phyloP scores from a whole-genome alignment of 1,140 invertebrate genomes.

The Mercenaria mercenaria region DNA sequence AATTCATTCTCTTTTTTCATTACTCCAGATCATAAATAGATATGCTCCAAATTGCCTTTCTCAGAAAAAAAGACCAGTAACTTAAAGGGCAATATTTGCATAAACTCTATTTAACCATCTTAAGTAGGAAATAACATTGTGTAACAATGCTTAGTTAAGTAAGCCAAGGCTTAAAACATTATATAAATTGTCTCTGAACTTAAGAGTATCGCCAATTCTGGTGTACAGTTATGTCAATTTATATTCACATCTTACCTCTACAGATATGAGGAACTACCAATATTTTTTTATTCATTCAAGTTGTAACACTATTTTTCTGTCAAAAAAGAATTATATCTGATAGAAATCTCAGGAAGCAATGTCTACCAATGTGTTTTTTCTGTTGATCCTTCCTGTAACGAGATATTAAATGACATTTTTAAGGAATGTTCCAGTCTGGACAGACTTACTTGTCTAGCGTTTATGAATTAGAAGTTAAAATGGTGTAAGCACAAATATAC shows the following conservation, averaged over 20 bases:
- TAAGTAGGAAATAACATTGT: not conserved
- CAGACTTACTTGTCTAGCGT: no score
- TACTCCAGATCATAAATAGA: not conserved
- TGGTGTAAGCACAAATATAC: no score
- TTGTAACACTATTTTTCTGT: not conserved
- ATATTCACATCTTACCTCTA: not conserved
- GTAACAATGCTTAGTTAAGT: not conserved
- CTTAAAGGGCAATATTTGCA: constrained; percentile 8
- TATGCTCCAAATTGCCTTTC: not conserved
- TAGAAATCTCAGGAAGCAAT: not conserved
- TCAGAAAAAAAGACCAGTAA: not conserved
- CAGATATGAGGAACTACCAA: not conserved
- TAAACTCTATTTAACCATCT: not conserved
- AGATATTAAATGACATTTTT: no score
- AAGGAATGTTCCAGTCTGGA: no score
- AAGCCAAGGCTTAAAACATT: not conserved
- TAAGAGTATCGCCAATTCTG: not conserved
- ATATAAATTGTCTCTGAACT: not conserved
- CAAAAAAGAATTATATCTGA: not conserved
- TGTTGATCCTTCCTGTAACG: not conserved
- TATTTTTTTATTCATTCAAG: no score
- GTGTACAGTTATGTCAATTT: not conserved
- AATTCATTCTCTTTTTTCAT: not conserved
- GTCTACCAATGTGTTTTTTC: not conserved
- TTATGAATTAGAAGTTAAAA: no score